Evolutionary conservation across 2,113 vertebrate genomes (phyloP).

Genomic region (Sebastes schlegelii): DNA sequence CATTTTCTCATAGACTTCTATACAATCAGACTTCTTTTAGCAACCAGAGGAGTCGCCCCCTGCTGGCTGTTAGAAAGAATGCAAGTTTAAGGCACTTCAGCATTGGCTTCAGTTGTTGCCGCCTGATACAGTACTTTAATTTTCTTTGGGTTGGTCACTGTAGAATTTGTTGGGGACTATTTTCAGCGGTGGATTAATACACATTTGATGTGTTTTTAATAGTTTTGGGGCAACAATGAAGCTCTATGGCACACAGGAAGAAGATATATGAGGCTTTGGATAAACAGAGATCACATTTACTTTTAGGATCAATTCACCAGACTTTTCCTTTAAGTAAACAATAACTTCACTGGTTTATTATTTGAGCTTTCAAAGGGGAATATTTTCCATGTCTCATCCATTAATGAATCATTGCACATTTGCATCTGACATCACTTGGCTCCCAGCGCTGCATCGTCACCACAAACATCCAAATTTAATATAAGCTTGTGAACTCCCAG

Average conservation of each 20-base stretch:
- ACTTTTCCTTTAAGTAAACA: background rate
- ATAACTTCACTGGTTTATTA: background rate
- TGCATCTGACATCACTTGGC: constrained; percentile 28
- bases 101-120: too few species aligned
- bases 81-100: too few species aligned
- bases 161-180: background rate
- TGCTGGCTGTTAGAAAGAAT: too few species aligned
- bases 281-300: background rate
- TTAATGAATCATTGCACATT: constrained; percentile 16
- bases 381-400: constrained; percentile 11
- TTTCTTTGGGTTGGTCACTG: background rate
- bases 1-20: too few species aligned
- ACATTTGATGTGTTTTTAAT: background rate
- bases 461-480: constrained; percentile 44
- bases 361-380: background rate
- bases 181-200: background rate
- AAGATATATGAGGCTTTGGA: background rate
- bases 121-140: too few species aligned
- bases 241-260: background rate
- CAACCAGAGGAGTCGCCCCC: too few species aligned
- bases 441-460: background rate
- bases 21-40: too few species aligned
- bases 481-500: constrained; percentile 29
- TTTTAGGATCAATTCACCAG: background rate
- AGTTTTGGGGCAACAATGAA: too few species aligned